Percentiles rank a stretch among this genome's conserved stretches.
Evolutionary conservation across 2,888 invertebrate species (phyloP).

Genomic region (Spodoptera exigua): DNA sequence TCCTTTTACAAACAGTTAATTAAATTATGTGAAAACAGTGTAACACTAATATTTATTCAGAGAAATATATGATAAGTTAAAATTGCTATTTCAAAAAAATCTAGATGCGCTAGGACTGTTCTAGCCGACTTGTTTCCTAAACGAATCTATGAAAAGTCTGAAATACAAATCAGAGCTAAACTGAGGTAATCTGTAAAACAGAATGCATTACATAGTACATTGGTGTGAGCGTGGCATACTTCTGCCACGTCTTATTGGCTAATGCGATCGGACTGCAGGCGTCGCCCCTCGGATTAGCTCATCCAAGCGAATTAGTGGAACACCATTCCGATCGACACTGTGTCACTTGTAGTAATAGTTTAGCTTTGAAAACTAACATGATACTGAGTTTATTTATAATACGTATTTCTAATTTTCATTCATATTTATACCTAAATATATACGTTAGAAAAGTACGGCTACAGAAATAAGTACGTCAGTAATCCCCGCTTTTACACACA

Average conservation of each 20-base stretch:
- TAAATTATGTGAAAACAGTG: no score
- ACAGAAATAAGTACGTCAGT: slow-evolving; percentile 6
- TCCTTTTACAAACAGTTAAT: no score
- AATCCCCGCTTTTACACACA: slow-evolving; percentile 49
- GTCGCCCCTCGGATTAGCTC: slow-evolving; percentile 48
- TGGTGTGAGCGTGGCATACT: slow-evolving; percentile 34
- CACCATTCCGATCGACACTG: slow-evolving; percentile 15
- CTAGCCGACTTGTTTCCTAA: no score
- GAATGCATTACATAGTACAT: slow-evolving; percentile 15
- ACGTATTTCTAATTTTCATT: no score
- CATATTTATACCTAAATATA: slow-evolving; percentile 5
- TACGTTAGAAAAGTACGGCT: slow-evolving; percentile 20
- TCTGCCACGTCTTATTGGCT: slow-evolving; percentile 37
- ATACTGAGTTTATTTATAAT: no score
- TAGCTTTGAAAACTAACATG: no score
- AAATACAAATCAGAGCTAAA: not conserved
- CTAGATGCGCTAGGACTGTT: no score
- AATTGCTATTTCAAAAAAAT: no score
- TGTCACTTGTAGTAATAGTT: no score
- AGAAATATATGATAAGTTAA: no score
- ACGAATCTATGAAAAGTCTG: no score
- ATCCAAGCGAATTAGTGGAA: slow-evolving; percentile 37
- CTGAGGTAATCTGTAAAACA: not conserved
- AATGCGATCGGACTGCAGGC: slow-evolving; percentile 43
- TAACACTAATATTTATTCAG: no score